phyloP scores from a whole-genome alignment of 1,140 invertebrate genomes.

The Steinernema khuongi region DNA sequence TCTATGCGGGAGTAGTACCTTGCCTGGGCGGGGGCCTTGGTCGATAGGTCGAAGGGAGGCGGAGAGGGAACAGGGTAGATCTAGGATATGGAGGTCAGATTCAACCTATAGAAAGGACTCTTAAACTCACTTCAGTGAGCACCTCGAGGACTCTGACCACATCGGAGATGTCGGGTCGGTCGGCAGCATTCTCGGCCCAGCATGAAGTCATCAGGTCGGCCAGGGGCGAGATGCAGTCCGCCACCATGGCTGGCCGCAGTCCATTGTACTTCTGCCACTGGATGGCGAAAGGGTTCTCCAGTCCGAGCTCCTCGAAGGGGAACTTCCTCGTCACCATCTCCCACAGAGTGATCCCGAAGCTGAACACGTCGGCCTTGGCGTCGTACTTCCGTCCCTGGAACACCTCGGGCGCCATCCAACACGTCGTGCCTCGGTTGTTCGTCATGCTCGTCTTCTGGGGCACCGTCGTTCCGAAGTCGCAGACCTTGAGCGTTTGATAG shows the following conservation, averaged over 20 bases:
- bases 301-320: not conserved
- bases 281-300: not conserved
- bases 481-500: not conserved
- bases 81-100: not conserved
- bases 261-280: not conserved
- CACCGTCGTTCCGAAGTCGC: not conserved
- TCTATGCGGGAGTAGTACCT: not conserved
- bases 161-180: not conserved
- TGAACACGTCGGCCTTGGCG: not conserved
- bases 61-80: not conserved
- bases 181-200: not conserved
- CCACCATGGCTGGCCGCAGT: not conserved
- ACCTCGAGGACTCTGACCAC: not conserved
- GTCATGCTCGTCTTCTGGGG: not conserved
- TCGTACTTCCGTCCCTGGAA: not conserved
- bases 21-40: not conserved
- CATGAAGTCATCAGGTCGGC: not conserved
- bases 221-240: not conserved
- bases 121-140: not conserved
- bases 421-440: not conserved
- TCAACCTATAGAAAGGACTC: not conserved
- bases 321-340: not conserved
- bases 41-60: not conserved
- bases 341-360: slow-evolving; percentile 2
- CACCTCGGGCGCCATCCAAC: not conserved